Percentiles rank a stretch among this genome's conserved stretches.
Conservation (phyloP, 1,140 invertebrate genomes). For the Choristoneura fumiferana region DNA sequence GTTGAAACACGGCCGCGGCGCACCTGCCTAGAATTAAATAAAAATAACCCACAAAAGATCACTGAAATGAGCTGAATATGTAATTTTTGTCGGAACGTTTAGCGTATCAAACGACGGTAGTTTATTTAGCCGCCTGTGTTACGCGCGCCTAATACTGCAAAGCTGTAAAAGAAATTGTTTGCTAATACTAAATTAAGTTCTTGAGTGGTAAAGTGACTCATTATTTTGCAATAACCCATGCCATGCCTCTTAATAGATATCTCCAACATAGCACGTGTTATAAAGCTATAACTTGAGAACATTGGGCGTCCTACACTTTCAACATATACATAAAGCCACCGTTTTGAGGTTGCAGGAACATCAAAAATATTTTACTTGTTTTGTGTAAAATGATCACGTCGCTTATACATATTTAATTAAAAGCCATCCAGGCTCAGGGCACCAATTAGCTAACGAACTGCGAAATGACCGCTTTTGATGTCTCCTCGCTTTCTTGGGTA, state of each 20-base stretch:
- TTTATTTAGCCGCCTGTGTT: constrained; percentile 3
- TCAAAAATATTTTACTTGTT: no score
- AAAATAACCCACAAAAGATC: constrained; percentile 61
- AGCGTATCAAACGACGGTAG: constrained; percentile 33
- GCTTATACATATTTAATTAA: constrained; percentile 17
- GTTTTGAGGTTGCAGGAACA: no score
- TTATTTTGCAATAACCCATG: no score
- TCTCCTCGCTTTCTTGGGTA: constrained; percentile 40
- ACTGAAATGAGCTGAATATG: constrained; percentile 53
- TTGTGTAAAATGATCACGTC: no score
- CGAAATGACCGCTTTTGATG: constrained; percentile 52
- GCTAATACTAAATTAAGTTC: no score
- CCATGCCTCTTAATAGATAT: no score
- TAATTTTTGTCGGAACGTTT: constrained; percentile 51
- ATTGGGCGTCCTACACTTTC: no score
- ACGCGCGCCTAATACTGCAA: neutral
- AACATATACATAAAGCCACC: no score
- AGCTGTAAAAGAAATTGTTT: neutral
- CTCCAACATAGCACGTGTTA: no score
- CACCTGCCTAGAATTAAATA: constrained; percentile 75
- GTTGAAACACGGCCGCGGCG: constrained; percentile 47
- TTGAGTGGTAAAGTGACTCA: no score
- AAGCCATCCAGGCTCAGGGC: constrained; percentile 22
- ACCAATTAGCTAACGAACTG: constrained; percentile 59
- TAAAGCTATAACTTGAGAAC: no score